These are phyloP conservation scores for Polia nebulosa DNA, from an alignment of 2,888 invertebrate species.

Conservation along the genomic window DNA sequence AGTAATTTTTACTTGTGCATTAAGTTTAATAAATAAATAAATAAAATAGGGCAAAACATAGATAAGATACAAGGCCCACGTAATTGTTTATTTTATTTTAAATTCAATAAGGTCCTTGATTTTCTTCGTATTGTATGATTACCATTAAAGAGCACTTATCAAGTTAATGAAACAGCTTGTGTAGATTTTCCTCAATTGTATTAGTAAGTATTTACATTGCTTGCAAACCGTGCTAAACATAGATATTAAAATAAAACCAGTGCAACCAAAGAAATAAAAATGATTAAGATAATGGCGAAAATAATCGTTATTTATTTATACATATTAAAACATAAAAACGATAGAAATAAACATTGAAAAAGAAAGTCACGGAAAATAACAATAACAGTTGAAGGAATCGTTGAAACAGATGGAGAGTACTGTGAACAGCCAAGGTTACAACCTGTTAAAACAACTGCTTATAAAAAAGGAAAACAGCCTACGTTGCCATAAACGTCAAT, in stretches of 20 bases:
- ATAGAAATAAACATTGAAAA: neutral
- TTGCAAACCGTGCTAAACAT: constrained; percentile 23
- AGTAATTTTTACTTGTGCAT: too few species aligned
- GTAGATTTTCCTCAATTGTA: constrained; percentile 27
- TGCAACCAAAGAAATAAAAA: constrained; percentile 20
- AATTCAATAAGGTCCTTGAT: neutral
- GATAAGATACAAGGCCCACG: constrained; percentile 19
- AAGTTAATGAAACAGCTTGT: constrained; percentile 17
- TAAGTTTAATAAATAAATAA: too few species aligned
- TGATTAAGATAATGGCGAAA: neutral
- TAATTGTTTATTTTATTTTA: neutral
- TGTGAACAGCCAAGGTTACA: constrained; percentile 14
- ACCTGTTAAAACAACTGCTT: constrained; percentile 10
- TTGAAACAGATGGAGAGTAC: constrained; percentile 14
- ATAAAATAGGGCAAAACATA: too few species aligned
- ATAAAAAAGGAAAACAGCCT: constrained; percentile 8
- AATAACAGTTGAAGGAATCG: constrained; percentile 3
- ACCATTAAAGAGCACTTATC: constrained; percentile 5
- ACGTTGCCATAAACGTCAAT: constrained; percentile 21
- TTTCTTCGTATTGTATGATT: neutral
- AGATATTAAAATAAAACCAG: constrained; percentile 24
- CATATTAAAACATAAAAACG: constrained; percentile 24
- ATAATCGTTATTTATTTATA: neutral
- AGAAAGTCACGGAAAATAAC: constrained; percentile 11
- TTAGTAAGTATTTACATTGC: constrained; percentile 9